Evolutionary conservation across 2,797 vertebrate genomes (phyloP).

Genomic region (Galaxias olidus): DNA sequence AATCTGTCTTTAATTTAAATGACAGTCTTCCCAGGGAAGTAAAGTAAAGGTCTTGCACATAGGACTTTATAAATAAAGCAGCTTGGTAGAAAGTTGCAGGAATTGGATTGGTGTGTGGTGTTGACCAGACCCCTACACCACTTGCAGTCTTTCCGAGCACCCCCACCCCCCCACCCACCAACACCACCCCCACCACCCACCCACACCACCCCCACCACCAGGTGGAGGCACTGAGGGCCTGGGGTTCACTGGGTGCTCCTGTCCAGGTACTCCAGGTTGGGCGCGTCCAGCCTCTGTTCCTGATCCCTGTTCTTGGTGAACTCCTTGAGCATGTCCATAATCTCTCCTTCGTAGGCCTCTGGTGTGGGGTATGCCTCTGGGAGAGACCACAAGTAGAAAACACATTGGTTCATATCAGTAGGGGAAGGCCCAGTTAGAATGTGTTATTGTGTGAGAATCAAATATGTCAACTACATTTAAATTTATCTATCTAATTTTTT

Average conservation of each 20-base stretch:
- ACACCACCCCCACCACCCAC: too few species aligned
- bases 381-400: slow-evolving; percentile 8
- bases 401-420: background rate
- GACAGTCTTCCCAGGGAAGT: too few species aligned
- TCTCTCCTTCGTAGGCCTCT: slow-evolving; percentile 83
- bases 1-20: too few species aligned
- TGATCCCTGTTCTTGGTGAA: slow-evolving; percentile 89
- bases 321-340: slow-evolving; percentile 90
- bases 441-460: too few species aligned
- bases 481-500: too few species aligned
- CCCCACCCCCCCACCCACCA: background rate
- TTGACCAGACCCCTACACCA: slow-evolving; percentile 6
- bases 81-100: background rate
- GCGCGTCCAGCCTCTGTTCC: slow-evolving; percentile 90
- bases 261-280: slow-evolving; percentile 88
- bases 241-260: slow-evolving; percentile 55
- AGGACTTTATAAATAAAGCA: background rate
- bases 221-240: background rate
- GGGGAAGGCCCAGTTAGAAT: background rate
- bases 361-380: slow-evolving; percentile 86
- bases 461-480: too few species aligned
- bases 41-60: background rate
- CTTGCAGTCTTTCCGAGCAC: slow-evolving; percentile 31
- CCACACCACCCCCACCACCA: background rate
- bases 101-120: slow-evolving; percentile 9